phyloP scores from a whole-genome alignment of 1,140 invertebrate genomes.

The Eriocheir sinensis region DNA sequence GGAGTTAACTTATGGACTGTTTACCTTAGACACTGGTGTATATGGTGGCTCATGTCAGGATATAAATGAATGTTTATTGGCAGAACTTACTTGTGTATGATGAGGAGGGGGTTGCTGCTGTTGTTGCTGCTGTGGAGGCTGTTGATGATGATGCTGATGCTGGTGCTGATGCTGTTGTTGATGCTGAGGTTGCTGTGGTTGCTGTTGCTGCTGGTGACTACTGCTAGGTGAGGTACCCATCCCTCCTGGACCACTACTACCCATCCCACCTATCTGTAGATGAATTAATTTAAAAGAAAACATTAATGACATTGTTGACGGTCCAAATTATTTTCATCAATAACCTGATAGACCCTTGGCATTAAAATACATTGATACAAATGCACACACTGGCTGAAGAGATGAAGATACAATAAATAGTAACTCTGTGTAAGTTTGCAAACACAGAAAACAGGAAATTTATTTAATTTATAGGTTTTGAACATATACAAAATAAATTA shows the following conservation, averaged over 20 bases:
- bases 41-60: too few relatives aligned
- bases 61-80: too few relatives aligned
- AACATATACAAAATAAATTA: too few relatives aligned
- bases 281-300: background rate
- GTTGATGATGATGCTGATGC: conserved; percentile 64
- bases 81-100: conserved; percentile 55
- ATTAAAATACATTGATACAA: too few relatives aligned
- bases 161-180: conserved; percentile 72
- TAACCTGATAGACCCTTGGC: too few relatives aligned
- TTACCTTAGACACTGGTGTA: too few relatives aligned
- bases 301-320: background rate
- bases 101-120: conserved; percentile 63
- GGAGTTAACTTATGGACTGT: too few relatives aligned
- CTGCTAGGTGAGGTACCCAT: conserved; percentile 59
- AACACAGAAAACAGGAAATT: too few relatives aligned
- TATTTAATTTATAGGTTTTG: too few relatives aligned
- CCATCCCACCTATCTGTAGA: conserved; percentile 73
- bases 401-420: too few relatives aligned
- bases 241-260: conserved; percentile 69
- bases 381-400: too few relatives aligned
- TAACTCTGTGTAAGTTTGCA: too few relatives aligned
- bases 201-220: conserved; percentile 71
- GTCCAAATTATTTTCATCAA: background rate
- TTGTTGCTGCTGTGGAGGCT: conserved; percentile 60
- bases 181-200: conserved; percentile 68